Evolutionary conservation across 2,113 vertebrate species (phyloP).

Genomic region (Esox niger): DNA sequence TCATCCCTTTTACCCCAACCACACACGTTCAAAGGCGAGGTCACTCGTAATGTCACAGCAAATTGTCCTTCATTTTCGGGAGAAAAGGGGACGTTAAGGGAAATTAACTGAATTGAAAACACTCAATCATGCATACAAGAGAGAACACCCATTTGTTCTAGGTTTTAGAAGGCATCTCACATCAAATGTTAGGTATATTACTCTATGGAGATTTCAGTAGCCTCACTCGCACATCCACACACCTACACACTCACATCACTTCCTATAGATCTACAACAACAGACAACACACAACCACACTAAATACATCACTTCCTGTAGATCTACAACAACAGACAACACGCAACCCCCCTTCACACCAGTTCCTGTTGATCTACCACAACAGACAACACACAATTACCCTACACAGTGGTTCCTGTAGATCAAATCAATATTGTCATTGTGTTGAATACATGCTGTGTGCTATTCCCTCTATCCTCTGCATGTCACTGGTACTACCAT

Average conservation of each 20-base stretch:
- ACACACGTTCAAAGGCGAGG: constrained; percentile 44
- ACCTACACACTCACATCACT: background rate
- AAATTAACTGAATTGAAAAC: background rate
- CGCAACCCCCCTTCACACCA: too few relatives aligned
- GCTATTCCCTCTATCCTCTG: too few relatives aligned
- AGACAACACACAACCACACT: too few relatives aligned
- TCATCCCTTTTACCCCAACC: constrained; percentile 46
- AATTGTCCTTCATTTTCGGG: constrained; percentile 32
- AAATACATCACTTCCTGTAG: background rate
- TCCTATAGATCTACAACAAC: background rate
- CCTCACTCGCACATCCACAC: constrained; percentile 1
- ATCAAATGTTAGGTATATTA: too few relatives aligned
- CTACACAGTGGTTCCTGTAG: too few relatives aligned
- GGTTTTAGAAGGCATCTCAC: background rate
- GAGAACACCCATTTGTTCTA: background rate
- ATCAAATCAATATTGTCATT: too few relatives aligned
- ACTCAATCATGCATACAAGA: background rate
- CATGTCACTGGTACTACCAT: too few relatives aligned
- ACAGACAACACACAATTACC: too few relatives aligned
- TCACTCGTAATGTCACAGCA: constrained; percentile 56
- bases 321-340: constrained; percentile 21
- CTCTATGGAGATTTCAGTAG: too few relatives aligned
- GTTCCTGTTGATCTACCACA: too few relatives aligned
- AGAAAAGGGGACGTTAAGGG: constrained; percentile 20
- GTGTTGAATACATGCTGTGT: too few relatives aligned